phyloP scores from a whole-genome alignment of 2,797 vertebrate species.

The Cheracebus regulus region DNA sequence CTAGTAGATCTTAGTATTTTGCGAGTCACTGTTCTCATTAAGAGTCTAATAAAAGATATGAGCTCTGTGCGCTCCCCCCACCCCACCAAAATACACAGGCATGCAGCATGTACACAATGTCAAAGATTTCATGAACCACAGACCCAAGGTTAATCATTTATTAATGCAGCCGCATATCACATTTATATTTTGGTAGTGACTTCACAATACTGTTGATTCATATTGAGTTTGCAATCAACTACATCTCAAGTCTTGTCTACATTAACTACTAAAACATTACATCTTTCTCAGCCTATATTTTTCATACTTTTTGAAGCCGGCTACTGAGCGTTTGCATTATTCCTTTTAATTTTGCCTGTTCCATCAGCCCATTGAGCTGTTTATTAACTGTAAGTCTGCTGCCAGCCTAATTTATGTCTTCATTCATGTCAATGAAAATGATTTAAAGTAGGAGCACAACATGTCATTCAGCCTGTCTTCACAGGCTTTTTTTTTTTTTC shows the following conservation, averaged over 20 bases:
- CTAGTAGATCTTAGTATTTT: background rate
- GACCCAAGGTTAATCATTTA: background rate
- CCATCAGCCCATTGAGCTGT: background rate
- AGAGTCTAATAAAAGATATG: constrained; percentile 15
- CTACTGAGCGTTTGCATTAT: background rate
- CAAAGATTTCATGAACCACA: background rate
- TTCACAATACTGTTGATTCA: background rate
- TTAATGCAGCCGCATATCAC: background rate
- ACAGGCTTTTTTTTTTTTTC: background rate
- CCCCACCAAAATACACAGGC: background rate
- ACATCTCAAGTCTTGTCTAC: background rate
- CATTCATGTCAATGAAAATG: background rate
- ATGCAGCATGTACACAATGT: background rate
- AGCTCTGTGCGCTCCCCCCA: background rate
- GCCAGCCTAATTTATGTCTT: background rate
- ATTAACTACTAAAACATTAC: background rate
- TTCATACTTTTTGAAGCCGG: background rate
- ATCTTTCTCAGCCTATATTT: background rate
- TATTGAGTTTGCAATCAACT: background rate
- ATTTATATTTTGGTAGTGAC: background rate
- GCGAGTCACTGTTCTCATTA: constrained; percentile 48
- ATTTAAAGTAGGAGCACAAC: background rate
- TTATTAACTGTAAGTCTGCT: background rate
- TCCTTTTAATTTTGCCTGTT: constrained; percentile 4
- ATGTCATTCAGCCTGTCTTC: background rate